Conservation (phyloP, 2,113 vertebrate genomes). For the Ctenomys sociabilis region DNA sequence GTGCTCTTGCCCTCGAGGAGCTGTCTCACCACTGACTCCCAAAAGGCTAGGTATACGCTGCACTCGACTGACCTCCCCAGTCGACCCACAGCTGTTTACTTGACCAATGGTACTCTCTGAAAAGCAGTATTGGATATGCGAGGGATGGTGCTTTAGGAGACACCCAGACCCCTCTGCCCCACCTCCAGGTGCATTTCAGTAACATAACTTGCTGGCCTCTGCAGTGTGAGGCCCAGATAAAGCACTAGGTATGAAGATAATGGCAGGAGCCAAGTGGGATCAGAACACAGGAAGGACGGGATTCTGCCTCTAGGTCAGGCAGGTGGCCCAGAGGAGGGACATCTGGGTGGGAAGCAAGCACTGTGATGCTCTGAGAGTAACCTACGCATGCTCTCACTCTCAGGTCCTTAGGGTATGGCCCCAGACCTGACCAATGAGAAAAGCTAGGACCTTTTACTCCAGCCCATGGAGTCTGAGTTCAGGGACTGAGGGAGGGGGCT, state of each 20-base stretch:
- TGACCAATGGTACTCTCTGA: not conserved
- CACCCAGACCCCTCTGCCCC: not conserved
- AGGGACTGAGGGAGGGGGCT: rapidly evolving
- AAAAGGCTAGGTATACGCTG: not conserved
- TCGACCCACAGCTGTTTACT: not conserved
- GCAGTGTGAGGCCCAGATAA: not conserved
- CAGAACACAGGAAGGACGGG: not conserved
- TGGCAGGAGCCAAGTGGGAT: not conserved
- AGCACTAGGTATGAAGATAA: not conserved
- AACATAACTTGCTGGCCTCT: not conserved
- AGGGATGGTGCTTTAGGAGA: not conserved
- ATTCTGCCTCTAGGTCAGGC: not conserved
- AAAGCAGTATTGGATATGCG: not conserved
- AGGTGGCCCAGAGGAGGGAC: not conserved
- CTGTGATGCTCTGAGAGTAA: not conserved
- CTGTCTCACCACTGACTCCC: not conserved
- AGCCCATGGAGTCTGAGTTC: no score
- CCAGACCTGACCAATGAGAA: not conserved
- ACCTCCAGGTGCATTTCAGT: not conserved
- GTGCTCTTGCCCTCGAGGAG: not conserved
- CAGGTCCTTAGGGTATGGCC: not conserved
- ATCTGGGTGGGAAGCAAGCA: not conserved
- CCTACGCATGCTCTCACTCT: not conserved
- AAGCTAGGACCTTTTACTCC: not conserved
- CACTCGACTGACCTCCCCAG: rapidly evolving